These are phyloP conservation scores for Cetoscarus ocellatus DNA, from an alignment of 2,797 vertebrate genomes.

Conservation along the genomic window DNA sequence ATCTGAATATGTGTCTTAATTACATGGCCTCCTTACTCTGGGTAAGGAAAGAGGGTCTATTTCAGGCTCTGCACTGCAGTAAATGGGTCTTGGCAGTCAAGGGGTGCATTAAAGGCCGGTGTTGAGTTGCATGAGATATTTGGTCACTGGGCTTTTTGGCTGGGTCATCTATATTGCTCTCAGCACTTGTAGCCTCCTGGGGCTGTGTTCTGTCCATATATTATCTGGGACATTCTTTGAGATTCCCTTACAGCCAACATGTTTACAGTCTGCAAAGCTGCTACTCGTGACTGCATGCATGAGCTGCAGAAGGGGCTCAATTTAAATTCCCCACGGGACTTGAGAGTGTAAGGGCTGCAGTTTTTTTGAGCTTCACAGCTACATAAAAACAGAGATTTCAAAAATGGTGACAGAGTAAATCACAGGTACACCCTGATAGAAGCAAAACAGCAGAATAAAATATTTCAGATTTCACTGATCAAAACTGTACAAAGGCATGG, in stretches of 20 bases:
- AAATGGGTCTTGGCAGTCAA: slow-evolving; percentile 29
- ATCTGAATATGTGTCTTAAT: slow-evolving; percentile 21
- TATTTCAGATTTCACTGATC: slow-evolving; percentile 61
- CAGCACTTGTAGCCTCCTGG: not conserved
- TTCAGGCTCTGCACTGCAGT: slow-evolving; percentile 57
- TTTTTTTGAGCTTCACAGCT: not conserved
- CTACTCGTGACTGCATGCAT: not conserved
- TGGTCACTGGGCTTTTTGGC: slow-evolving; percentile 51
- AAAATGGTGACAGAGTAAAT: slow-evolving; percentile 8
- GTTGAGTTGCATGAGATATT: slow-evolving; percentile 72
- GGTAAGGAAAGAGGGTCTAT: slow-evolving; percentile 65
- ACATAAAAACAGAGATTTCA: slow-evolving; percentile 4
- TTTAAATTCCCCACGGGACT: not conserved
- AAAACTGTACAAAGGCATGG: slow-evolving; percentile 42
- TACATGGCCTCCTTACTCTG: slow-evolving; percentile 34
- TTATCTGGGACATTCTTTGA: slow-evolving; percentile 38
- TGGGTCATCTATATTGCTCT: slow-evolving; percentile 37
- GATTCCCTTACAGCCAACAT: slow-evolving; percentile 45
- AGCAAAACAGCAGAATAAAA: slow-evolving; percentile 38
- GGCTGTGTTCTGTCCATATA: slow-evolving; percentile 36
- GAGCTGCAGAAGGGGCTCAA: slow-evolving; percentile 1
- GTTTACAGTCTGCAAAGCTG: slow-evolving; percentile 32
- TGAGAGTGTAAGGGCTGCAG: not conserved
- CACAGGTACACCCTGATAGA: slow-evolving; percentile 23
- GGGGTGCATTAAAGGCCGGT: slow-evolving; percentile 43